Base-by-base conservation (phyloP, 2,797 vertebrate species). In the Myotis findleyi region DNA sequence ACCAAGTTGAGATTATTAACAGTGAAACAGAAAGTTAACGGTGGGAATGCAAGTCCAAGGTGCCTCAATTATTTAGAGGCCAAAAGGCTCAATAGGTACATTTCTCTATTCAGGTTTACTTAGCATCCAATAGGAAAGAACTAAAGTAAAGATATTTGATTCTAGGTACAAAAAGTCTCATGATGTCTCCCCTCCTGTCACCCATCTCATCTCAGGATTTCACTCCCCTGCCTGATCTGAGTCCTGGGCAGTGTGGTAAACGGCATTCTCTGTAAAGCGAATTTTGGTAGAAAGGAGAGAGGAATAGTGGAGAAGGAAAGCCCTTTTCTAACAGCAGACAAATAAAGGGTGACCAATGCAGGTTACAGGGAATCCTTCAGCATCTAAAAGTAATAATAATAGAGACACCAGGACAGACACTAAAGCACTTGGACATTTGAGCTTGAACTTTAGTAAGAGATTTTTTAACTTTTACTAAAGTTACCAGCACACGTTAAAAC, bases 271-370 rank as follows among this genome's bases (percentile, higher is more conserved):
- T 82, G 36, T 18, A 57, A 87, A 94, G 66, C 21, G 25, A 71
- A 87, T 59, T 33, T 68, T 66, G 62, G 73, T 75, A 91, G 5
- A 51, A 71, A 89, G 47, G 80, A 80, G 36, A 87, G 49, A 53
- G 7, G 27, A 80, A 71, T 0, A 59, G 20, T 17, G 44, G 59
- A 80, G 59, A 87, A 82, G 44, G 72, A 75, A 91, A 95, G 66
- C 55, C 68, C 49, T 84, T 90, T 93, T 53, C 59, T 94, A 90
- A 86, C 9, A 80, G 44, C 21, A 94, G 90, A 51, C 77, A 91
- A 77, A 59, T 2, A 21, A 94, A 86, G 71, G 44, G 36, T 49
- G 41, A 85, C 27, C n/a, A 85, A 71, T n/a, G 36, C 36, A 38
- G 53, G 64, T 47, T 59, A 66, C 18, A 92, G 89, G 66, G 71